These are phyloP conservation scores for Channa argus DNA, from an alignment of 2,113 vertebrate genomes.

Conservation along the genomic window DNA sequence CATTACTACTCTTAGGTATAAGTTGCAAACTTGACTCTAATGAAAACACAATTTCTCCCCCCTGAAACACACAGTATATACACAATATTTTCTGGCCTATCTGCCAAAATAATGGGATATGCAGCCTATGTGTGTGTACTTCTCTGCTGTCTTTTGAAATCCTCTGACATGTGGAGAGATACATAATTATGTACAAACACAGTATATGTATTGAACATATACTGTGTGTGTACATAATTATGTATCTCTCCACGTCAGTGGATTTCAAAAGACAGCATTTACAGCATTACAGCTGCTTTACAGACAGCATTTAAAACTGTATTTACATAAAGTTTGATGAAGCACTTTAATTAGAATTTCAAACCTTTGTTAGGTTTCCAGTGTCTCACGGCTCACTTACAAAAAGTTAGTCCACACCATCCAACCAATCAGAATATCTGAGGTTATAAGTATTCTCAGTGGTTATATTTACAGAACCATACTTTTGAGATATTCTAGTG, in stretches of 20 bases:
- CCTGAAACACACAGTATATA: slow-evolving; percentile 9
- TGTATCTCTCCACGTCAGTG: slow-evolving; percentile 50
- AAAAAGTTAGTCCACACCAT: no score
- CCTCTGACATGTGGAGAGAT: slow-evolving; percentile 54
- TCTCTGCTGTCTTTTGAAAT: slow-evolving; percentile 71
- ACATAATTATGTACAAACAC: slow-evolving; percentile 50
- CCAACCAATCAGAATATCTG: no score
- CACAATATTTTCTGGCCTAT: slow-evolving; percentile 44
- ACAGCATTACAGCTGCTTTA: no score
- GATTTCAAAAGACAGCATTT: slow-evolving; percentile 69
- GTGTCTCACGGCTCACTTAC: no score
- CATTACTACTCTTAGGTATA: slow-evolving; percentile 29
- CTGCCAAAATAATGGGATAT: slow-evolving; percentile 64
- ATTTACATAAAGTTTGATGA: background rate
- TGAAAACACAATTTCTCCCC: slow-evolving; percentile 9
- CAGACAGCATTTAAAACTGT: background rate
- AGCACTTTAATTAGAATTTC: no score
- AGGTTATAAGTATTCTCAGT: no score
- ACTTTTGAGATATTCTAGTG: no score
- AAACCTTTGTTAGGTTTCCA: no score
- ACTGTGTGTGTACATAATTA: slow-evolving; percentile 47
- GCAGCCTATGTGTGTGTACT: slow-evolving; percentile 39
- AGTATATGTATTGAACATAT: background rate
- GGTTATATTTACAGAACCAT: no score
- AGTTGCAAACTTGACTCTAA: slow-evolving; percentile 33